Base-by-base conservation (phyloP, 2,113 vertebrate genomes). In the Pongo abelii region DNA sequence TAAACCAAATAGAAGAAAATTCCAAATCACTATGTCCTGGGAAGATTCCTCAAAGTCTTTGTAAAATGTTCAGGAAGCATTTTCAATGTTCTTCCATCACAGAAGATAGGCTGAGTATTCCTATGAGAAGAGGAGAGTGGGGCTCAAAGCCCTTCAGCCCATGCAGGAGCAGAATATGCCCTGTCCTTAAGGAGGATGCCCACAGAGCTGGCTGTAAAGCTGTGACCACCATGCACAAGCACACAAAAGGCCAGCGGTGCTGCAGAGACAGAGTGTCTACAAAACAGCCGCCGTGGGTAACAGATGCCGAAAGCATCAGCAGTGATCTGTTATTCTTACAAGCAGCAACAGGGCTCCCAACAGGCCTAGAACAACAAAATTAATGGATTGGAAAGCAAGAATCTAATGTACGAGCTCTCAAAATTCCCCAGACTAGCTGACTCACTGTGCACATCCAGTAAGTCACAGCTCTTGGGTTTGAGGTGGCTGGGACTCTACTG, bases 331-430 rank as follows among this genome's bases (percentile, higher is more conserved):
- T 98, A 98, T 98, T 98, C 98, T 98, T 98, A 98, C 98, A 98
- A 98, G 97, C 96, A 7, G 96, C 94, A 98, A 98, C 97, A 98
- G 96, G 93, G 97, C 97, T 99, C 98, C 98, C 98, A 98, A 98
- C 97, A 99, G 98, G 96, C 98, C 93, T 79, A 96, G 80, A 98
- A 98, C 98, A 98, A 97, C 97, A 98, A 97, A 98, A 98, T 98
- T 99, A 99, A 99, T 99, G 98, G 98, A 97, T 98, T 98, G 98
- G 98, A 99, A 99, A 99, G 97, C 79, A 96, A 98, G 96, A 98
- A 94, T 98, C 97, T 98, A 98, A 98, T 98, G 97, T 93, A 98
- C 30, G 40, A 97, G 97, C 97, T 98, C 98, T 98, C 98, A 98
- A 64, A 98, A 97, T 84, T 97, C 98, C 96, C 96, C 96, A 98